These are phyloP conservation scores for Allacma fusca DNA, from an alignment of 2,888 invertebrate species.

Conservation along the genomic window DNA sequence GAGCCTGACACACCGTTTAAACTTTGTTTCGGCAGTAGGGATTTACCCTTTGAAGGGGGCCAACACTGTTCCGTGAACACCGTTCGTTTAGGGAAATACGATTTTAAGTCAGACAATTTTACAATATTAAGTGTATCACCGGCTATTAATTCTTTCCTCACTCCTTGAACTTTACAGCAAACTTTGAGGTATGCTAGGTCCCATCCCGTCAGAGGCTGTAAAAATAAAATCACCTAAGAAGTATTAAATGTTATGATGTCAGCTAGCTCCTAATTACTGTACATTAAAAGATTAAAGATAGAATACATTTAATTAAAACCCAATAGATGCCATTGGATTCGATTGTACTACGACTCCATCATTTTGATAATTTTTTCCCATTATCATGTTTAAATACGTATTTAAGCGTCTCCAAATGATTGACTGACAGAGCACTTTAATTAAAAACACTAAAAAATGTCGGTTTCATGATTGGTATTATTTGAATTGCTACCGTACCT, in stretches of 20 bases:
- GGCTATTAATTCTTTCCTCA: constrained; percentile 87
- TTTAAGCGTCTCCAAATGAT: no score
- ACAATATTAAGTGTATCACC: constrained; percentile 91
- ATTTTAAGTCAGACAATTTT: constrained; percentile 86
- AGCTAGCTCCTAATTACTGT: not conserved
- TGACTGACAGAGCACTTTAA: no score
- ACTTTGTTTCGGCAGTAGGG: constrained; percentile 54
- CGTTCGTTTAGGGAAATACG: constrained; percentile 88
- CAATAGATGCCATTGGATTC: no score
- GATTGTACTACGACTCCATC: no score
- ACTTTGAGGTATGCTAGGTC: constrained; percentile 91
- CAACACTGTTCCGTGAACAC: constrained; percentile 92
- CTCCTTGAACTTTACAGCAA: constrained; percentile 93
- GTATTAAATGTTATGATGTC: no score
- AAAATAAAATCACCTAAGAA: no score
- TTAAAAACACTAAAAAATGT: no score
- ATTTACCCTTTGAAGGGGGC: constrained; percentile 68
- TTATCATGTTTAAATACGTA: no score
- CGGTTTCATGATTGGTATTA: no score
- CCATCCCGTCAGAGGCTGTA: constrained; percentile 78
- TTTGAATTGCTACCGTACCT: constrained; percentile 71
- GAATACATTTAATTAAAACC: no score
- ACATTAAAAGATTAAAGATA: no score
- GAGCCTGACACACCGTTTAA: not conserved
- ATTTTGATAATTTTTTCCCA: no score